Conservation (phyloP, 2,113 vertebrate species). For the Ceyx margarethae region DNA sequence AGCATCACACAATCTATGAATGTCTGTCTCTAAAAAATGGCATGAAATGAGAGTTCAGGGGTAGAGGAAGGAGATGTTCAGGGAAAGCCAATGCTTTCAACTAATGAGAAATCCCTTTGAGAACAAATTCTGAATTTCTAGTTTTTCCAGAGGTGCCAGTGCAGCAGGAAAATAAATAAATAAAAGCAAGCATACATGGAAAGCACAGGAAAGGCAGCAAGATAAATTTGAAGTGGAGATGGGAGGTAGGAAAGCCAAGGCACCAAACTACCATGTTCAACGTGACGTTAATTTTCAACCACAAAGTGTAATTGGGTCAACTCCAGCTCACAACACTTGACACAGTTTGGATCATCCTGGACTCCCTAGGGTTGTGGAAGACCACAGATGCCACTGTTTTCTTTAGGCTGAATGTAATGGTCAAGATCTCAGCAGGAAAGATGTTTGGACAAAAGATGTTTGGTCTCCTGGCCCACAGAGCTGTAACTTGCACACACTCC, state of each 20-base stretch:
- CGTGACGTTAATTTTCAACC: accelerated
- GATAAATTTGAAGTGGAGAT: neutral
- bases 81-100: neutral
- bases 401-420: neutral
- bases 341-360: neutral
- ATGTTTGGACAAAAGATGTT: neutral
- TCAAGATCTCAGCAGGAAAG: neutral
- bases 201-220: neutral
- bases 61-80: neutral
- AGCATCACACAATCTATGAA: neutral
- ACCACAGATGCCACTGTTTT: neutral
- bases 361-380: neutral
- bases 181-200: neutral
- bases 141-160: neutral
- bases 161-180: neutral
- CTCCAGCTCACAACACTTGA: neutral
- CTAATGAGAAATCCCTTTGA: neutral
- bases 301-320: neutral
- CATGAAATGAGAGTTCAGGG: neutral
- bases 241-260: neutral
- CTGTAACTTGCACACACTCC: neutral
- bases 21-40: neutral
- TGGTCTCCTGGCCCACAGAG: neutral
- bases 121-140: neutral
- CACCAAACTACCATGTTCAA: neutral